Base-by-base conservation (phyloP, 2,797 vertebrate species). In the Leptatherina wallacei region DNA sequence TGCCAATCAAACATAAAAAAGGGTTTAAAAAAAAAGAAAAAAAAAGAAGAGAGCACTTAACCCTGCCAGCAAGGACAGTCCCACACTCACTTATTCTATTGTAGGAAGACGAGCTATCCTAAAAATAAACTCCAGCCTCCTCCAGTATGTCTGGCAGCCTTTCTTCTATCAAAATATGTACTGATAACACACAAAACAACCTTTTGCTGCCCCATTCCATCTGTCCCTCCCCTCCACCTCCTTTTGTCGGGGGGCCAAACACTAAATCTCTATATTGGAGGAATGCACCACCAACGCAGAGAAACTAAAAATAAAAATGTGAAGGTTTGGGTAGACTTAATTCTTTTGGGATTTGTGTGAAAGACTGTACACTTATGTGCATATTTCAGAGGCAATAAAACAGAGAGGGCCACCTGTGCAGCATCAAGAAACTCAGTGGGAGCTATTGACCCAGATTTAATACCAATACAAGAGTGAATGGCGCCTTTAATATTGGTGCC, bases 61-160 rank as follows among this genome's bases (percentile, higher is more conserved):
- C 77, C 69, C 75, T 82, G 81, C 72, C 78, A 82, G 73, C 51
- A 72, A 80, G 69, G 75, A 29, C 20, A 54, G 69, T 57, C 65
- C 79, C 10, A 30, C 52, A 6, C 63, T 81, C 69, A n/a, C 74
- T 77, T 57, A 65, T 69, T 79, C 68, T 83, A 51, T 86, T 54
- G 36, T 62, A 88, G 67, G 81, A 77, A 81, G 83, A 66, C 82
- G 61, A 69, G 65, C 42, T 33, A 36, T 84, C 76, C 83, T 77
- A 65, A 77, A 92, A 93, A 92, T 91, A 92, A 89, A 84, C 55
- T 71, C 30, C 2, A 30, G 78, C 85, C 78, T 84, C 84, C 84
- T 82, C 82, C 80, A 55, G 64, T 44, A 64, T 87, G 87, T 91
- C 89, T 93, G 83, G 80, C 80, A 90, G 60, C 13, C 55, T 80